These are phyloP conservation scores for Diaprepes abbreviatus DNA, from an alignment of 2,888 invertebrate genomes.

Conservation along the genomic window DNA sequence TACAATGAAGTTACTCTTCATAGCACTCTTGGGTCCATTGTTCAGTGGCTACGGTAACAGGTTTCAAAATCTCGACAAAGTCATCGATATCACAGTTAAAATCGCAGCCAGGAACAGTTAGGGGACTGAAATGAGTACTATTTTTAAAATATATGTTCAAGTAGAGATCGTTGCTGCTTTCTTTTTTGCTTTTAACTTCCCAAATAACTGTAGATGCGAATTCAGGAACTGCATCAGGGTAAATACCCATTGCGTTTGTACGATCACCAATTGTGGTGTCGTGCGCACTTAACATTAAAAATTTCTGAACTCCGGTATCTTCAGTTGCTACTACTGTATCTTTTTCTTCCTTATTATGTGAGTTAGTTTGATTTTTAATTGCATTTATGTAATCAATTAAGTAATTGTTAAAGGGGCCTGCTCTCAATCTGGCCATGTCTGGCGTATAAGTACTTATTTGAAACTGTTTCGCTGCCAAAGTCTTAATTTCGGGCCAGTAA, in stretches of 20 bases:
- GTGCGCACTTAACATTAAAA: constrained; percentile 73
- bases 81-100: constrained; percentile 18
- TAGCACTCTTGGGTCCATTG: too few species aligned
- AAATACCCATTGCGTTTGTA: constrained; percentile 77
- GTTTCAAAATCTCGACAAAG: constrained; percentile 8
- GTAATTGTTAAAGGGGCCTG: constrained; percentile 51
- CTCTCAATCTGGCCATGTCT: constrained; percentile 70
- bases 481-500: constrained; percentile 73
- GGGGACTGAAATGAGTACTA: constrained; percentile 38
- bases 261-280: constrained; percentile 81
- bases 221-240: constrained; percentile 74
- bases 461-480: constrained; percentile 71
- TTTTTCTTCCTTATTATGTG: constrained; percentile 7
- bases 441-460: constrained; percentile 69
- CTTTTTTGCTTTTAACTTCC: constrained; percentile 69
- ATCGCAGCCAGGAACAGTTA: constrained; percentile 14
- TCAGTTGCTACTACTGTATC: not conserved
- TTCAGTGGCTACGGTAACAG: not conserved
- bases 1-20: too few species aligned
- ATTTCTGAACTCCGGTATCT: constrained; percentile 33
- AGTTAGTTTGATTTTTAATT: not conserved
- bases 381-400: constrained; percentile 46
- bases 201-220: constrained; percentile 77
- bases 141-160: constrained; percentile 46
- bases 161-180: constrained; percentile 9